These are phyloP conservation scores for Ctenopoma kingsleyae DNA, from an alignment of 2,797 vertebrate species.

Conservation along the genomic window DNA sequence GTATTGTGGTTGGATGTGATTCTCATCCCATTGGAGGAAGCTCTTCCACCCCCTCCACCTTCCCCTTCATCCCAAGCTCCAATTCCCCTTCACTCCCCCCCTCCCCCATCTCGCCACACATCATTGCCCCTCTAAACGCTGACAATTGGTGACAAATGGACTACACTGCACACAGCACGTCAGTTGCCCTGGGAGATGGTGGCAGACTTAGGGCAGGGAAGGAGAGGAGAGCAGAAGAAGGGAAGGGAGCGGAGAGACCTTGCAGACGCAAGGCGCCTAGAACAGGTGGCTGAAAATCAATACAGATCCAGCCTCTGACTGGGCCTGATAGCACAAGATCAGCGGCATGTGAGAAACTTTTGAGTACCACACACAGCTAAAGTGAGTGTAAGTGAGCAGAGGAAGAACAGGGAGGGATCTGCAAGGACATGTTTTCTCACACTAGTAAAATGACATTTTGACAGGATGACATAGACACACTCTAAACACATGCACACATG, in stretches of 20 bases:
- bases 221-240: conserved; percentile 54
- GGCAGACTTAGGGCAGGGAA: conserved; percentile 72
- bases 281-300: conserved; percentile 85
- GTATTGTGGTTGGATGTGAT: conserved; percentile 47
- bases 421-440: conserved; percentile 38
- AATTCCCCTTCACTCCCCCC: conserved; percentile 53
- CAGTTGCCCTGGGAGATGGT: conserved; percentile 87
- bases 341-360: conserved; percentile 80
- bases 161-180: conserved; percentile 85
- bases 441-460: conserved; percentile 50
- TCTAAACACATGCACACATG: conserved; percentile 39
- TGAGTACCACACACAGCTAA: conserved; percentile 74
- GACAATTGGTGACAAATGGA: conserved; percentile 96
- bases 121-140: conserved; percentile 89
- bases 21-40: conserved; percentile 78
- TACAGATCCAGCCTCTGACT: conserved; percentile 71
- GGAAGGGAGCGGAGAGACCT: conserved; percentile 55
- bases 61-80: conserved; percentile 73
- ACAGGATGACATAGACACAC: conserved; percentile 48
- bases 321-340: conserved; percentile 66
- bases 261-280: conserved; percentile 75
- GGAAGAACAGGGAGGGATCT: conserved; percentile 34
- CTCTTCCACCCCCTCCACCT: conserved; percentile 72
- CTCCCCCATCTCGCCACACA: conserved; percentile 82
- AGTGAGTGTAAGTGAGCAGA: conserved; percentile 56